Evolutionary conservation across 2,888 invertebrate genomes (phyloP).

Genomic region (Rhamphomyia laevipes): DNA sequence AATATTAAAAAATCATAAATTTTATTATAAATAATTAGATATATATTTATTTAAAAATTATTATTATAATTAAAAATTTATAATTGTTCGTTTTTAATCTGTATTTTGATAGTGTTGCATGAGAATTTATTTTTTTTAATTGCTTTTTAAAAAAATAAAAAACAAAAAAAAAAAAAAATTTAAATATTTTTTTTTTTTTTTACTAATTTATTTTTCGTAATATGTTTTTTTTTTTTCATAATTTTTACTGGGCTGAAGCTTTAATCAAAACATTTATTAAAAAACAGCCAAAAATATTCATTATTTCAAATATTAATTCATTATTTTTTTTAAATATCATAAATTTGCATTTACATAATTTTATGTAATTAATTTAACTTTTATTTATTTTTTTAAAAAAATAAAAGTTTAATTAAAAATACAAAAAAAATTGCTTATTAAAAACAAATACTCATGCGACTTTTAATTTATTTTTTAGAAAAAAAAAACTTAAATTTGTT

Average conservation of each 20-base stretch:
- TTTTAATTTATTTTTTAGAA: constrained; percentile 4
- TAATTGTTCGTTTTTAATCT: no score
- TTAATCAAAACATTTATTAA: no score
- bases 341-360: background rate
- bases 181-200: no score
- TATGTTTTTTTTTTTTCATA: no score
- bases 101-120: background rate
- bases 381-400: no score
- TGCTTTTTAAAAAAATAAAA: background rate
- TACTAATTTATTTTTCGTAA: no score
- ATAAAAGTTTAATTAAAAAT: constrained; percentile 7
- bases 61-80: background rate
- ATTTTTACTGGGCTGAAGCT: no score
- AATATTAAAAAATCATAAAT: background rate
- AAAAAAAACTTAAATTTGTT: background rate
- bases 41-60: background rate
- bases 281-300: no score
- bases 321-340: background rate
- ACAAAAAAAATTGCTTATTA: constrained; percentile 30
- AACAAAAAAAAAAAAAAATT: background rate
- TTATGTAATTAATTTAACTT: background rate
- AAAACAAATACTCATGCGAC: constrained; percentile 38
- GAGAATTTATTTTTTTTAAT: constrained; percentile 1
- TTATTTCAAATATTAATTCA: background rate
- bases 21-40: background rate